Evolutionary conservation across 2,888 invertebrate species (phyloP).

Genomic region (Drosophila melanosoma): DNA sequence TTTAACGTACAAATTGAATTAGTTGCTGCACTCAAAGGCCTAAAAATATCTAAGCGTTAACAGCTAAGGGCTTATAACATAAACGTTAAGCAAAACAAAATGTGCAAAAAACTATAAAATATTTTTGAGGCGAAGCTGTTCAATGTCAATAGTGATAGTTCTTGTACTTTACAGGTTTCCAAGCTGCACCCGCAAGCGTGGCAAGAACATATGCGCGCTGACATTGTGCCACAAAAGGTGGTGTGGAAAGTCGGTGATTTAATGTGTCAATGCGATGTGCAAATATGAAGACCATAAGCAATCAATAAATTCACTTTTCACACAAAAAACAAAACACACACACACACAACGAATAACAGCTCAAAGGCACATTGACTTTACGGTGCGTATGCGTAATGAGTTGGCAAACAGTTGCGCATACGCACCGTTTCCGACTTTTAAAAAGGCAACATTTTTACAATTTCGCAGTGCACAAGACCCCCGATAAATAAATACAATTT

Average conservation of each 20-base stretch:
- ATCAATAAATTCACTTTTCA: constrained; percentile 46
- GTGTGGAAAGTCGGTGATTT: constrained; percentile 51
- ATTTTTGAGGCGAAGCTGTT: constrained; percentile 26
- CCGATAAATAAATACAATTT: too few relatives aligned
- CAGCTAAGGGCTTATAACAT: constrained; percentile 69
- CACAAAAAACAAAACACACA: constrained; percentile 1
- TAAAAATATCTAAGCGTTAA: constrained; percentile 69
- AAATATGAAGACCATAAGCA: constrained; percentile 45
- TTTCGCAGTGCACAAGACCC: too few relatives aligned
- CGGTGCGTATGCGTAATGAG: constrained; percentile 49
- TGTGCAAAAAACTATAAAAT: constrained; percentile 31
- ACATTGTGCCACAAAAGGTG: constrained; percentile 57
- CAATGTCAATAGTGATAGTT: constrained; percentile 79
- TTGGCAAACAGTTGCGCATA: constrained; percentile 23
- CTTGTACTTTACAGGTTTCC: constrained; percentile 76
- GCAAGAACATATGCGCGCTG: constrained; percentile 31
- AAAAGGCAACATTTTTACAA: neutral
- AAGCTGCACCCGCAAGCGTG: constrained; percentile 23
- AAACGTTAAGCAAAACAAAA: constrained; percentile 30
- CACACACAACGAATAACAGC: neutral
- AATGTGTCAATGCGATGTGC: constrained; percentile 68
- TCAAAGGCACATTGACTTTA: constrained; percentile 31
- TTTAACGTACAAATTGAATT: constrained; percentile 72
- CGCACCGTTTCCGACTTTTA: constrained; percentile 14
- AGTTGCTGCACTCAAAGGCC: constrained; percentile 45